Conservation (phyloP, 1,140 invertebrate genomes). For the Drosophila repleta region DNA sequence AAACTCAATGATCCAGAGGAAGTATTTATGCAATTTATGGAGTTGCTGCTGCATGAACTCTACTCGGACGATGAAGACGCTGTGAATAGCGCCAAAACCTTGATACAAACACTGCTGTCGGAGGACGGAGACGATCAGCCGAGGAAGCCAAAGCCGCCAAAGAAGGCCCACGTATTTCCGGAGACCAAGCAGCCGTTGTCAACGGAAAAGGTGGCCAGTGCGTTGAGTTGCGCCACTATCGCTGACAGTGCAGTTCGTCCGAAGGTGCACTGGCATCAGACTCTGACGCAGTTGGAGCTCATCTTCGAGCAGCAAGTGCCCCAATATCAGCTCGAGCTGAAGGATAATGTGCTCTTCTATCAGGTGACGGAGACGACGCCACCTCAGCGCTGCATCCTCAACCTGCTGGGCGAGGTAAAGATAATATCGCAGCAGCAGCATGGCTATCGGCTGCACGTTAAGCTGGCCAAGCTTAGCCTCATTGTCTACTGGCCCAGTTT, state of each 20-base stretch:
- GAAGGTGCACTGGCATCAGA: slow-evolving; percentile 60
- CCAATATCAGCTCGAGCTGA: slow-evolving; percentile 42
- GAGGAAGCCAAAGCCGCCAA: not conserved
- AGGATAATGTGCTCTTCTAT: slow-evolving; percentile 34
- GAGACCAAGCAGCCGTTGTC: not conserved
- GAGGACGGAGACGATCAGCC: not conserved
- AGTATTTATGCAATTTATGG: not conserved
- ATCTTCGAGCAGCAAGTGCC: slow-evolving; percentile 50
- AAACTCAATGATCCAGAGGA: not conserved
- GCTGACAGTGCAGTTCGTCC: slow-evolving; percentile 36
- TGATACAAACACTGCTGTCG: slow-evolving; percentile 10
- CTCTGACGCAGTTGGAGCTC: slow-evolving; percentile 33
- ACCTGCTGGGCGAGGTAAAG: slow-evolving; percentile 47
- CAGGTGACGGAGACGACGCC: slow-evolving; percentile 19
- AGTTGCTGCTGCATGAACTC: slow-evolving; percentile 12
- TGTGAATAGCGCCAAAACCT: not conserved
- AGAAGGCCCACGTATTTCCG: not conserved
- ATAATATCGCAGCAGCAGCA: slow-evolving; percentile 45
- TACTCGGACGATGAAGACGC: not conserved
- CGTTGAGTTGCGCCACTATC: slow-evolving; percentile 10
- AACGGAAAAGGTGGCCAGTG: not conserved
- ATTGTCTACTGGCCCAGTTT: slow-evolving; percentile 44
- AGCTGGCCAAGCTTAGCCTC: slow-evolving; percentile 43
- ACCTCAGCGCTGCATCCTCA: slow-evolving; percentile 48
- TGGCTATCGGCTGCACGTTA: slow-evolving; percentile 48